Base-by-base conservation (phyloP, 2,113 vertebrate genomes). In the Neogobius melanostomus region DNA sequence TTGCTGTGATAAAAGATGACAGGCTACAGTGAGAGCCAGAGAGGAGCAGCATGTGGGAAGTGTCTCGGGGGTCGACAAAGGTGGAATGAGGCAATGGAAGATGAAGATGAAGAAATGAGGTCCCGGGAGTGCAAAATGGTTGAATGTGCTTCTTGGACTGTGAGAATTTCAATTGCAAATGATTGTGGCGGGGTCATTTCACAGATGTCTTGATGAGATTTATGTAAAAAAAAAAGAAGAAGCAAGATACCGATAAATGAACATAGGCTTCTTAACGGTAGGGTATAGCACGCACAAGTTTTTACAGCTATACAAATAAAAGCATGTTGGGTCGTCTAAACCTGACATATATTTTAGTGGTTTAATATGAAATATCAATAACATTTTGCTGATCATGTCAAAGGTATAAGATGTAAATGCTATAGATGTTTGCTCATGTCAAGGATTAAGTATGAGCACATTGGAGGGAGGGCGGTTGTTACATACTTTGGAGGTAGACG, bases 1-100 rank as follows among this genome's bases (percentile, higher is more conserved):
- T 88, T 88, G 81, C 85, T 85, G 61, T 63, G 67, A 72, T 50
- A 48, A 64, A 74, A 36, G 72, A 63, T 74, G 15, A 64, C 8
- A 59, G 67, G 68, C 45, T 16, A 12, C 14, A 50, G 54, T 47
- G 52, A 11, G 7, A 59, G 71, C 4, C 57, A 53, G 9, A 47
- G 43, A 71, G 61, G 59, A 47, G 46, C 12, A 64, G 43, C 46
- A 66, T 11, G 15, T 56, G 65, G 72, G 15, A 64, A 66, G 21
- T n/a, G 64, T 61, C 62, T 61, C 57, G 59, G 76, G 70, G 79
- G 70, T 6, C 56, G 59, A 67, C 57, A 36, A 84, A 71, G 79
- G 62, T 72, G 66, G 12, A 47, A 65, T 75, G 77, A 84, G 57
- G 53, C 53, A 6, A 56, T 65, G 59, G 47, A 11, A 5, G 46